Evolutionary conservation across 30 jellyfish, hydroid and myxozoan species (phyloP).

Genomic region (Aurelia aurita complex sp. Pacific): DNA sequence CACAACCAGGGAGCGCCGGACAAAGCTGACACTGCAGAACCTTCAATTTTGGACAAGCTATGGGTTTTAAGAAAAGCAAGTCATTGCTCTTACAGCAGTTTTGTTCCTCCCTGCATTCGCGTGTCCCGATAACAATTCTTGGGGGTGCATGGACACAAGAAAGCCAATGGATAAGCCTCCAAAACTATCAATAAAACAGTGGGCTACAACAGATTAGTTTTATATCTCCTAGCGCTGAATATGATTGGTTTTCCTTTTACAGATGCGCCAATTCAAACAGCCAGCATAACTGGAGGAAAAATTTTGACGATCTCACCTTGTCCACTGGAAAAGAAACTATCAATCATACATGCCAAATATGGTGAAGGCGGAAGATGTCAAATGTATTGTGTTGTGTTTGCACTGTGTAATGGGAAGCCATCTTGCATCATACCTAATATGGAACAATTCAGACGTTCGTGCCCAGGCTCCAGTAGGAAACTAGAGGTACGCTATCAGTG

Average conservation of each 20-base stretch:
- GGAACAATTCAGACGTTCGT: conserved; percentile 64
- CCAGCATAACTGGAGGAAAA: conserved; percentile 36
- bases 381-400: conserved; percentile 78
- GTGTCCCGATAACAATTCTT: too few species aligned
- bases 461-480: conserved; percentile 74
- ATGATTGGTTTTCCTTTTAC: neutral
- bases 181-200: too few species aligned
- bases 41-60: too few species aligned
- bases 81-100: too few species aligned
- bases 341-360: conserved; percentile 69
- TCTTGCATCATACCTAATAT: conserved; percentile 78
- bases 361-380: conserved; percentile 74
- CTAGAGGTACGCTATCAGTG: conserved; percentile 71
- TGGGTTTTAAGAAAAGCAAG: too few species aligned
- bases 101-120: too few species aligned
- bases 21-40: too few species aligned
- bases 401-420: conserved; percentile 77
- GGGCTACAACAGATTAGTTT: too few species aligned
- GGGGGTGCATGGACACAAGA: too few species aligned
- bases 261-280: conserved; percentile 60
- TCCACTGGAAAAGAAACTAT: conserved; percentile 54
- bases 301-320: conserved; percentile 58
- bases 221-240: neutral
- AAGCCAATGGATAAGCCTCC: too few species aligned
- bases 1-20: too few species aligned